Evolutionary conservation across 1,140 invertebrate species (phyloP).

Genomic region (Glomeris maerens): DNA sequence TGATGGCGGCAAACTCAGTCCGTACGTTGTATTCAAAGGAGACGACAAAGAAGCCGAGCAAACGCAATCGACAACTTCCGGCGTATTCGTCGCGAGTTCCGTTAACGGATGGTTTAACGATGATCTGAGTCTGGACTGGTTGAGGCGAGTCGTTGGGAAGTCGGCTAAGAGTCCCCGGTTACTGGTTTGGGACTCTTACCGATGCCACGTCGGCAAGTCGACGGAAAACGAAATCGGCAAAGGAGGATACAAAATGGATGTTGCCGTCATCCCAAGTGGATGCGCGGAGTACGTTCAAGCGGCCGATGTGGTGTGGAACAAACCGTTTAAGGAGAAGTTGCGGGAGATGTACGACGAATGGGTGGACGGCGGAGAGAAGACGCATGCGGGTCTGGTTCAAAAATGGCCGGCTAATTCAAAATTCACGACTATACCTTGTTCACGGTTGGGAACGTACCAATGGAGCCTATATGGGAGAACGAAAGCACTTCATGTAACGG

Average conservation of each 20-base stretch:
- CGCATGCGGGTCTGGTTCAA: too few relatives aligned
- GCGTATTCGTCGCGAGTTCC: not conserved
- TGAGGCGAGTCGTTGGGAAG: not conserved
- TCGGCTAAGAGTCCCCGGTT: not conserved
- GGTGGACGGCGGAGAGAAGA: too few relatives aligned
- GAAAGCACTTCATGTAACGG: too few relatives aligned
- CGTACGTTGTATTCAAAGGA: not conserved
- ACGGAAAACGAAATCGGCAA: conserved; percentile 11
- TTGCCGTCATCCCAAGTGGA: conserved; percentile 18
- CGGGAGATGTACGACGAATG: too few relatives aligned
- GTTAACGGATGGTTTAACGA: conserved; percentile 1
- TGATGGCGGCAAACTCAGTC: not conserved
- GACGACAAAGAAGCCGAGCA: not conserved
- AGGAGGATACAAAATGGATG: conserved; percentile 13
- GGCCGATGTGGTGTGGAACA: conserved; percentile 20
- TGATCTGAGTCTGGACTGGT: not conserved
- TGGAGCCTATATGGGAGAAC: too few relatives aligned
- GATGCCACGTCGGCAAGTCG: conserved; percentile 14
- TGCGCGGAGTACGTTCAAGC: conserved; percentile 21
- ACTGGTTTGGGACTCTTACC: conserved; percentile 11
- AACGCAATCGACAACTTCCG: too few relatives aligned
- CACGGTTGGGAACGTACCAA: too few relatives aligned
- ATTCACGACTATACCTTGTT: too few relatives aligned
- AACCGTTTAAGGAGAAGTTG: conserved; percentile 19
- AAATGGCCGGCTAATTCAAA: too few relatives aligned